phyloP scores from a whole-genome alignment of 2,888 invertebrate genomes.

The Eupelmus urozonus region DNA sequence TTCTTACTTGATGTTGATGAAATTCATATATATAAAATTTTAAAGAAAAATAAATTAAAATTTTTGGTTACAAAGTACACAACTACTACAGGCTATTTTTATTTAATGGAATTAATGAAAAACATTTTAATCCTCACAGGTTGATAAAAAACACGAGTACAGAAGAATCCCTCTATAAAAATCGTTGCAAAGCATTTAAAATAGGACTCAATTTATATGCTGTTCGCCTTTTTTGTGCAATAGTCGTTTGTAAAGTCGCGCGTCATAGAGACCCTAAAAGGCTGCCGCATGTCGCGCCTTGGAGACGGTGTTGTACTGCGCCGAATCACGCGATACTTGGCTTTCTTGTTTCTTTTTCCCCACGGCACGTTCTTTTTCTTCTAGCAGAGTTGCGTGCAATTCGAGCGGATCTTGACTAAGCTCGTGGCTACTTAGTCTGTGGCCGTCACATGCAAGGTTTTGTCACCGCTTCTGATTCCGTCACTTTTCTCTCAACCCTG shows the following conservation, averaged over 20 bases:
- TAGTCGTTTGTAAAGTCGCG: constrained; percentile 44
- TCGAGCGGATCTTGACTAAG: constrained; percentile 26
- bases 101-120: too few species aligned
- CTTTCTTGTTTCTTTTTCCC: neutral
- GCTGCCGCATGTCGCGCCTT: constrained; percentile 50
- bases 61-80: too few species aligned
- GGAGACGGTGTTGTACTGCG: constrained; percentile 38
- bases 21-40: too few species aligned
- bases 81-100: too few species aligned
- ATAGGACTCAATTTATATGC: constrained; percentile 36
- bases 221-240: constrained; percentile 28
- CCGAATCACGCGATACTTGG: constrained; percentile 44
- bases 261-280: constrained; percentile 49
- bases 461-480: constrained; percentile 32
- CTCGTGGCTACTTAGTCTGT: constrained; percentile 29
- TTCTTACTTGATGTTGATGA: too few species aligned
- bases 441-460: constrained; percentile 33
- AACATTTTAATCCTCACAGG: too few species aligned
- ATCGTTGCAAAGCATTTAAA: neutral
- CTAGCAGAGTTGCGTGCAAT: constrained; percentile 44
- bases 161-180: constrained; percentile 16
- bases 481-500: constrained; percentile 2
- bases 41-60: too few species aligned
- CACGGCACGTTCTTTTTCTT: neutral
- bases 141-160: neutral